These are phyloP conservation scores for Phlogophora meticulosa DNA, from an alignment of 2,888 invertebrate genomes.

Conservation along the genomic window DNA sequence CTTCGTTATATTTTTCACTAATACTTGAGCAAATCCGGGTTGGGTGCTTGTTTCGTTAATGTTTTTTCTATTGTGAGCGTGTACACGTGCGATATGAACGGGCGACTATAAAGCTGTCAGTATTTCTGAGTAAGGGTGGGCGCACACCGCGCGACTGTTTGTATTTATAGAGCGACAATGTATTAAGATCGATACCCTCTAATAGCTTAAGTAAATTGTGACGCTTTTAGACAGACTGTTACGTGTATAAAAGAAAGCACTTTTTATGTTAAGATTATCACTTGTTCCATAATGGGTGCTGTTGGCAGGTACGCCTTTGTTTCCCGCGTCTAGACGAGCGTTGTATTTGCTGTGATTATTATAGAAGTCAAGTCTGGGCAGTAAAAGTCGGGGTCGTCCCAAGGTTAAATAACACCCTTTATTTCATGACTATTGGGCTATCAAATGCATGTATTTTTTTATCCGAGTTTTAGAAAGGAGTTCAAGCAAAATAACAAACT, in stretches of 20 bases:
- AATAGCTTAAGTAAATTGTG: slow-evolving; percentile 25
- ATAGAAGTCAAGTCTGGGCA: slow-evolving; percentile 7
- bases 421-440: slow-evolving; percentile 35
- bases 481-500: no score
- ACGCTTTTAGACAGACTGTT: not conserved
- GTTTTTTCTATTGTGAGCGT: slow-evolving; percentile 30
- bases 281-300: not conserved
- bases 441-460: no score
- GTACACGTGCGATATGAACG: slow-evolving; percentile 34
- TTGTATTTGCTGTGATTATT: slow-evolving; percentile 4
- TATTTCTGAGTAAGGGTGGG: slow-evolving; percentile 33
- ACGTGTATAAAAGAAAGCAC: not conserved
- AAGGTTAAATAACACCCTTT: slow-evolving; percentile 33
- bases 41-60: slow-evolving; percentile 20
- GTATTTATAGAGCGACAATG: slow-evolving; percentile 55
- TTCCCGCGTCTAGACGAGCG: not conserved
- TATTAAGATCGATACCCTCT: slow-evolving; percentile 37
- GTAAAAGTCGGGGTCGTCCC: slow-evolving; percentile 5
- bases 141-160: slow-evolving; percentile 39
- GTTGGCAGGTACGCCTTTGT: slow-evolving; percentile 6
- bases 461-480: no score
- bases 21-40: not conserved
- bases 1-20: slow-evolving; percentile 5
- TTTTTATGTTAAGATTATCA: not conserved
- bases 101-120: slow-evolving; percentile 62